Conservation (phyloP, 2,797 vertebrate species). For the Fistularia commersonii region DNA sequence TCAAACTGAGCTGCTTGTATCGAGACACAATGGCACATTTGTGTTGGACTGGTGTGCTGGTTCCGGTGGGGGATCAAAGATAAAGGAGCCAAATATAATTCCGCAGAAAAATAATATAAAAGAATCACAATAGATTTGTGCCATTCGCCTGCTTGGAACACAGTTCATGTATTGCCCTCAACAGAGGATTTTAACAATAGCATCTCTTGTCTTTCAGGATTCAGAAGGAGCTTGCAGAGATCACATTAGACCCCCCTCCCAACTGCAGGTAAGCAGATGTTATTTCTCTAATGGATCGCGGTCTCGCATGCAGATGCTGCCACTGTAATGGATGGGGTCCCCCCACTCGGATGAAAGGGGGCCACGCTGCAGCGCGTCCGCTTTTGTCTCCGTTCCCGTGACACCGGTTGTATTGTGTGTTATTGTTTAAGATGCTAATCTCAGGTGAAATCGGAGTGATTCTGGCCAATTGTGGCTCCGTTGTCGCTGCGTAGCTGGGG, state of each 20-base stretch:
- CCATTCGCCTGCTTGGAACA: no score
- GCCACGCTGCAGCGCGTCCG: slow-evolving; percentile 14
- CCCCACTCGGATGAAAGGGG: slow-evolving; percentile 8
- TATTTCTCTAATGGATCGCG: slow-evolving; percentile 4
- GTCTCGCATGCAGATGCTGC: slow-evolving; percentile 3
- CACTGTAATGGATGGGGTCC: slow-evolving; percentile 23
- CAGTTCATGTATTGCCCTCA: no score
- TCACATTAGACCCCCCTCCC: slow-evolving; percentile 96
- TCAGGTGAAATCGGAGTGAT: slow-evolving; percentile 34
- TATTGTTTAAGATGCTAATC: slow-evolving; percentile 39
- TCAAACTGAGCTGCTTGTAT: no score
- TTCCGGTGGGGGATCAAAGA: no score
- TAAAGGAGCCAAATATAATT: no score
- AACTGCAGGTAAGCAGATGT: slow-evolving; percentile 93
- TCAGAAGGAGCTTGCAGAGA: slow-evolving; percentile 98
- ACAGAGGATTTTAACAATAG: background rate
- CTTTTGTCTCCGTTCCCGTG: slow-evolving; percentile 28
- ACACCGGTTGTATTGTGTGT: slow-evolving; percentile 15
- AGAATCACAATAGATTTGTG: no score
- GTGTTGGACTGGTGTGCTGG: no score
- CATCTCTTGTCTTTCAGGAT: slow-evolving; percentile 78
- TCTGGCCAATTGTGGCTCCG: slow-evolving; percentile 4
- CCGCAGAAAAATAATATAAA: no score
- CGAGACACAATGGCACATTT: no score
- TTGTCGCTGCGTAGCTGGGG: slow-evolving; percentile 7